Evolutionary conservation across 2,113 vertebrate species (phyloP), one percentile per base, ranked within the genome.

Genomic region (Malaclemys terrapin): DNA sequence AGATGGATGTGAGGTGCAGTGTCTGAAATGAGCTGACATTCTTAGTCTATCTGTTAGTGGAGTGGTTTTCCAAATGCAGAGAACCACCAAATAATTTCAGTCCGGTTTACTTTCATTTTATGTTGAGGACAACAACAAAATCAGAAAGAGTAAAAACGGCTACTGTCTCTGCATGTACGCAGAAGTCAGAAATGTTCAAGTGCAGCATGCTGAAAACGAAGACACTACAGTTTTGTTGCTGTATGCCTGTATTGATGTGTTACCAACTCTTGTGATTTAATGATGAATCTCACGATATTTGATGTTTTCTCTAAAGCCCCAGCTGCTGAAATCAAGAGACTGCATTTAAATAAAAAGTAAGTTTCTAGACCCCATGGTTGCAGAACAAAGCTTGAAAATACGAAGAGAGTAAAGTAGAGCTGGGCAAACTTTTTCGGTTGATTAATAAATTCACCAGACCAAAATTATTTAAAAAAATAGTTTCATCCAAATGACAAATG

Each of bases 241-340:
- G 87, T 59, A 52, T 72, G 57, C 11, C 92, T 85, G 53, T 1
- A 53, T 93, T 89, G 29, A 12, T 4, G 52, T 1, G 0, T 24
- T 45, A 19, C 20, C 22, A 45, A 25, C 6, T 29, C 87, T 95
- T 88, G 50, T 80, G 45, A 53, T 10, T 75, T 31, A 10, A 16
- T 25, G 1, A 5, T 1, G 0, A 16, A 27, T 49, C 5, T 38
- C 1, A 0, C 24, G 13, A 9, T 0, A 2, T 38, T 81, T 80
- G 1, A 11, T 6, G 2, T 75, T 82, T 62, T 75, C n/a, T 27
- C n/a, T 24, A 5, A 59, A 84, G 13, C 6, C 38, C 59, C 8
- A 10, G 4, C 27, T 53, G 69, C 45, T 27, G 82, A 13, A 57
- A 88, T 57, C 59, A 72, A 11, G 10, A 31, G 31, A 3, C 45